Evolutionary conservation across 2,797 vertebrate genomes (phyloP).

Genomic region (Phrynocephalus vlangalii): DNA sequence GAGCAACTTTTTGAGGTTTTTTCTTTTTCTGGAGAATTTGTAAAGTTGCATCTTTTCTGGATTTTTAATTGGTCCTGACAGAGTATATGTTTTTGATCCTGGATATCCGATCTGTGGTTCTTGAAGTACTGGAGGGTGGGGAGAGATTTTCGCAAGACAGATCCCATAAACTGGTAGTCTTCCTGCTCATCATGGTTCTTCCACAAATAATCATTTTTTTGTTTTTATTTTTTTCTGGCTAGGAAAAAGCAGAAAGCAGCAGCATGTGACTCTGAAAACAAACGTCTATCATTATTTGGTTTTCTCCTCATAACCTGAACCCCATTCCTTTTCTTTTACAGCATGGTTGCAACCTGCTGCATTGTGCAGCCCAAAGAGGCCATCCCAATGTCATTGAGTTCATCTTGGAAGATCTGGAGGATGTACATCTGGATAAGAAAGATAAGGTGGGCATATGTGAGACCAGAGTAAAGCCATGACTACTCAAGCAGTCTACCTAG

Average conservation of each 20-base stretch:
- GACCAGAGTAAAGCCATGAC: too few relatives aligned
- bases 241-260: background rate
- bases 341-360: slow-evolving; percentile 87
- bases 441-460: slow-evolving; percentile 81
- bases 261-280: background rate
- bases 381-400: slow-evolving; percentile 85
- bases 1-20: too few relatives aligned
- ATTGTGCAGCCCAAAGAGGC: slow-evolving; percentile 89
- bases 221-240: too few relatives aligned
- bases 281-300: background rate
- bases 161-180: background rate
- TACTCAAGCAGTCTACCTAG: background rate
- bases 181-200: too few relatives aligned
- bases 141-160: background rate
- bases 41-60: too few relatives aligned
- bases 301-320: background rate
- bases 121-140: too few relatives aligned
- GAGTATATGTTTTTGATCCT: background rate
- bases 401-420: slow-evolving; percentile 88
- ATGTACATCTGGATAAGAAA: slow-evolving; percentile 80
- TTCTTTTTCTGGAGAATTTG: too few relatives aligned
- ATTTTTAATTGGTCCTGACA: too few relatives aligned
- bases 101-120: too few relatives aligned
- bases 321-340: slow-evolving; percentile 47
- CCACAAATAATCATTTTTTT: background rate